A percentile compares a stretch with the other conserved stretches of the same genome.
phyloP scores from a whole-genome alignment of 2,113 vertebrate species.

The Trinectes maculatus region DNA sequence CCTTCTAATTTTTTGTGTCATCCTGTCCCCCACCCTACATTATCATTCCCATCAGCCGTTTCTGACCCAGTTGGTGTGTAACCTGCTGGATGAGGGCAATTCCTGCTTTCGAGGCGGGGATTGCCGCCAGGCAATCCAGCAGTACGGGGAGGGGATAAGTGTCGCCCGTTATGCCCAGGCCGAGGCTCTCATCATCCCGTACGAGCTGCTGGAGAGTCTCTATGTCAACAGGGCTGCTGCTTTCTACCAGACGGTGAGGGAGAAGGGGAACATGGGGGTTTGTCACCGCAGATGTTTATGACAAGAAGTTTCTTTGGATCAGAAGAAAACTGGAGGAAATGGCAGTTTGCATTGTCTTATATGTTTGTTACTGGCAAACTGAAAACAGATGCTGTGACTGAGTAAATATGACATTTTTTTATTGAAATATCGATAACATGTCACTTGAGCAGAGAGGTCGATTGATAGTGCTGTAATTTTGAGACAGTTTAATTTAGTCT shows the following conservation, averaged over 20 bases:
- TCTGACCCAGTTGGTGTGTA: slow-evolving; percentile 93
- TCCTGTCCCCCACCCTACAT: neutral
- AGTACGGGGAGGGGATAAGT: slow-evolving; percentile 94
- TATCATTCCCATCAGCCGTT: slow-evolving; percentile 89
- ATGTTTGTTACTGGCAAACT: too few species aligned
- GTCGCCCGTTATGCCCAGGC: slow-evolving; percentile 94
- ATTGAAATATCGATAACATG: too few species aligned
- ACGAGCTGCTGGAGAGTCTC: slow-evolving; percentile 91
- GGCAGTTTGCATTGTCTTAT: too few species aligned
- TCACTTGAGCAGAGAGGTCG: too few species aligned
- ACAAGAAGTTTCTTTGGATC: neutral
- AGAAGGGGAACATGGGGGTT: neutral
- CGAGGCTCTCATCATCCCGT: slow-evolving; percentile 89
- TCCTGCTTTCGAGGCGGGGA: slow-evolving; percentile 91
- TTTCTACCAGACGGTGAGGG: slow-evolving; percentile 90
- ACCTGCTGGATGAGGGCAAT: slow-evolving; percentile 95
- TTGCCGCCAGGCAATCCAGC: slow-evolving; percentile 87
- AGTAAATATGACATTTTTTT: too few species aligned
- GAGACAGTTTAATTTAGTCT: too few species aligned
- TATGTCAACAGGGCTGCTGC: slow-evolving; percentile 95
- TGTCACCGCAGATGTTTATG: neutral
- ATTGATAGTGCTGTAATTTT: too few species aligned
- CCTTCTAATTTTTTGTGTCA: neutral
- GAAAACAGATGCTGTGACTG: too few species aligned
- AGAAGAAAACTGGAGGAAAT: too few species aligned